Evolutionary conservation across 2,113 vertebrate genomes (phyloP), one percentile per base, ranked within the genome.

Genomic region (Etheostoma cragini): DNA sequence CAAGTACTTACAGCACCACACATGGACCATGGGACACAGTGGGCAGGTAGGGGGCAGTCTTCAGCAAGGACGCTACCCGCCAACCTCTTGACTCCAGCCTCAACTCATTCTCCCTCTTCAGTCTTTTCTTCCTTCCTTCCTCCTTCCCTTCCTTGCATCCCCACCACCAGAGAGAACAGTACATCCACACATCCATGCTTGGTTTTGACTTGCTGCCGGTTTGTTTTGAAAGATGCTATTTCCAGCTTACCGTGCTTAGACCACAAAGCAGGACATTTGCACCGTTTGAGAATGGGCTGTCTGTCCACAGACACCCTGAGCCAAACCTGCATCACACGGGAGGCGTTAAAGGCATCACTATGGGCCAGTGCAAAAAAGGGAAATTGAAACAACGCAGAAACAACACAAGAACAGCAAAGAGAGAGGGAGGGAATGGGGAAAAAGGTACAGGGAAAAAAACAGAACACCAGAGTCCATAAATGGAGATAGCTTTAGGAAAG

Each of bases 261-360:
- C 72, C 90, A 91, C 89, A 93, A 89, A 92, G 93, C 96, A 94
- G 97, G 95, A 89, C 57, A 90, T 96, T 94, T 96, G 96, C 94
- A 96, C 94, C 96, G 94, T 96, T 96, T 96, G 96, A 96, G 96
- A 96, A 95, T 95, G 95, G 95, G 96, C 95, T 95, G 96, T 95
- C 96, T 95, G 96, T 96, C 95, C 96, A 96, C 95, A 95, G 96
- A 97, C 94, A 97, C 96, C 94, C 92, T 94, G 96, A 96, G 96
- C 96, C 96, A 96, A 95, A 97, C 97, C 97, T 98, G 97, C 95
- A 97, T 98, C 96, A 98, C 96, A 97, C 94, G 92, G 95, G 93
- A 94, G 97, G 97, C 95, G 96, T 96, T 96, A 97, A 93, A 97
- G 96, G 96, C 94, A 94, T 95, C 94, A 97, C 96, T 95, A 95